Evolutionary conservation across 53 echinoderm and acorn worm species (phyloP).

Genomic region (Henricia sp.): DNA sequence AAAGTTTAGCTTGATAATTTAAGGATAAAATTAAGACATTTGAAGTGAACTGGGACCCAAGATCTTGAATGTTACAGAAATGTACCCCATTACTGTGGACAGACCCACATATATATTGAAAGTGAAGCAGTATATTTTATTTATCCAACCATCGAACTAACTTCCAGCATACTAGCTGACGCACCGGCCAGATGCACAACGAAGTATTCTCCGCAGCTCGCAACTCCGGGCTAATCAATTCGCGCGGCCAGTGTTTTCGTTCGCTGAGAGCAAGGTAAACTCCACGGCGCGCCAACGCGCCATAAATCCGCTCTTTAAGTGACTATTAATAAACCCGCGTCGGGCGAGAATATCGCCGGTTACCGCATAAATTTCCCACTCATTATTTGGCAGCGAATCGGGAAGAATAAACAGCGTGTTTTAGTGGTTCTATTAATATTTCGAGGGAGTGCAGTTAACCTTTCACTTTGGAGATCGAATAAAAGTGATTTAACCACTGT

Average conservation of each 20-base stretch:
- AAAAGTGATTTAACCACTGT: constrained; percentile 3
- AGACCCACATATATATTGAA: no score
- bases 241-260: constrained; percentile 4
- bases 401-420: not conserved
- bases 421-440: constrained; percentile 2
- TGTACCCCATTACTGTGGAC: no score
- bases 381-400: constrained; percentile 11
- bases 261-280: constrained; percentile 20
- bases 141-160: no score
- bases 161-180: no score
- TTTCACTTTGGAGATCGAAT: constrained; percentile 1
- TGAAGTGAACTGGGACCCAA: no score
- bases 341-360: constrained; percentile 6
- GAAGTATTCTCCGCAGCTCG: not conserved
- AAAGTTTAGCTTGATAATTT: no score
- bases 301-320: constrained; percentile 14
- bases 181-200: no score
- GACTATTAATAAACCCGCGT: not conserved
- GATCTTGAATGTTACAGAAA: no score
- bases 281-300: constrained; percentile 1
- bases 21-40: no score
- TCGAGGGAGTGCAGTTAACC: constrained; percentile 15
- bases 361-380: constrained; percentile 14
- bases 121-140: no score
- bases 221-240: constrained; percentile 22